Conservation (phyloP, 2,797 vertebrate genomes). For the Silurus lanzhouensis region DNA sequence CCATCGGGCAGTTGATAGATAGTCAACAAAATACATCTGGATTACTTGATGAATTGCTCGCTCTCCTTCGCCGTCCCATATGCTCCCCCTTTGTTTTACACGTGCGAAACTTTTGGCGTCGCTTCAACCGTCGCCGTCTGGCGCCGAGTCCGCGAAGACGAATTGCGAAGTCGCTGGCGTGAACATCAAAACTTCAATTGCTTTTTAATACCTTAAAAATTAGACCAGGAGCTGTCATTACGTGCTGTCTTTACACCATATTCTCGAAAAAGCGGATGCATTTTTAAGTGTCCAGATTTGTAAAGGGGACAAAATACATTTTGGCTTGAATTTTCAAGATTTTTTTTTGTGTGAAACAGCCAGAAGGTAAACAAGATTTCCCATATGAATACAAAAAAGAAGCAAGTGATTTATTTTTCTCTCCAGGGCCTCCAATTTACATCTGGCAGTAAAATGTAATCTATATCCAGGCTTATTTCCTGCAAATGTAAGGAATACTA, state of each 20-base stretch:
- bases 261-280: not conserved
- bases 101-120: conserved; percentile 34
- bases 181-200: conserved; percentile 34
- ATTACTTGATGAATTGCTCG: conserved; percentile 49
- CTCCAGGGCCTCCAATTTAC: not conserved
- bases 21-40: conserved; percentile 50
- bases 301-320: not conserved
- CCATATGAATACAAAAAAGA: not conserved
- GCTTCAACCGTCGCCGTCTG: conserved; percentile 43
- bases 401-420: not conserved
- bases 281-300: not conserved
- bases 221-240: not conserved
- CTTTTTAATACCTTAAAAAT: conserved; percentile 34
- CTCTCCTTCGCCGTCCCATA: conserved; percentile 51
- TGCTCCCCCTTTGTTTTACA: conserved; percentile 51
- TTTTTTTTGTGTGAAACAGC: not conserved
- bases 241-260: not conserved
- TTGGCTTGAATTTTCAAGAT: too few relatives aligned
- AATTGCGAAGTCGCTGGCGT: conserved; percentile 8
- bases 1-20: conserved; percentile 50
- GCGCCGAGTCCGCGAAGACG: conserved; percentile 13
- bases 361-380: not conserved
- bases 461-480: conserved; percentile 4
- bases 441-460: not conserved
- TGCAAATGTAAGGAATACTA: not conserved